Evolutionary conservation across 2,888 invertebrate species (phyloP), one percentile per base, ranked within the genome.

Genomic region (Aleiodes alternator): DNA sequence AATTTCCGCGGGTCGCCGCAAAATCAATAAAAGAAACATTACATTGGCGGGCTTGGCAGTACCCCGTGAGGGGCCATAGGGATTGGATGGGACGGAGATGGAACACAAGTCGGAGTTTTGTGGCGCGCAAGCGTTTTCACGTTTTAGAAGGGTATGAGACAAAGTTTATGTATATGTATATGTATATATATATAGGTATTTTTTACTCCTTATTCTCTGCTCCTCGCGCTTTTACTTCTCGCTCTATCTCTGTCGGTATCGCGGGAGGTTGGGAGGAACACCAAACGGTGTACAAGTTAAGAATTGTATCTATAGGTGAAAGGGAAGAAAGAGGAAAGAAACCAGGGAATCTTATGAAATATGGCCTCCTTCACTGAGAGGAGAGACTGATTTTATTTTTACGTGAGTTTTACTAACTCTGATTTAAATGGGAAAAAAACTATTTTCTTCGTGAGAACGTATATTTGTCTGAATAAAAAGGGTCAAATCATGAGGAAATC

Each of bases 21-120:
- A 89, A 89, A 89, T 89, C 89, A 89, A 89, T 89, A 89, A 89
- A 88, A 89, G 88, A 89, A 89, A 89, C 89, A 89, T 89, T 89
- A 89, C 87, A 89, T 89, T 84, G 89, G 86, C 86, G 86, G 86
- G 51, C 64, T 81, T 83, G 85, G 86, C 82, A 81, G 85, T 84
- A 84, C 82, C 82, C 82, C 80, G 85, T n/a, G n/a, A n/a, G 77
- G 86, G 85, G 84, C 85, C 82, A 85, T 87, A 23, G 84, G 87
- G 86, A 86, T 87, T 86, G 87, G 87, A 87, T 86, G 86, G 83
- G 83, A 86, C 84, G 85, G 53, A 85, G 87, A 87, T 80, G 86
- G 87, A 86, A 86, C 81, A 83, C 81, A 83, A 82, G 84, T 85
- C 86, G 14, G 29, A 16, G 64, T 69, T 69, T 73, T 38, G 57